These are phyloP conservation scores for Notothenia coriiceps DNA, from an alignment of 2,113 vertebrate genomes.

Conservation along the genomic window DNA sequence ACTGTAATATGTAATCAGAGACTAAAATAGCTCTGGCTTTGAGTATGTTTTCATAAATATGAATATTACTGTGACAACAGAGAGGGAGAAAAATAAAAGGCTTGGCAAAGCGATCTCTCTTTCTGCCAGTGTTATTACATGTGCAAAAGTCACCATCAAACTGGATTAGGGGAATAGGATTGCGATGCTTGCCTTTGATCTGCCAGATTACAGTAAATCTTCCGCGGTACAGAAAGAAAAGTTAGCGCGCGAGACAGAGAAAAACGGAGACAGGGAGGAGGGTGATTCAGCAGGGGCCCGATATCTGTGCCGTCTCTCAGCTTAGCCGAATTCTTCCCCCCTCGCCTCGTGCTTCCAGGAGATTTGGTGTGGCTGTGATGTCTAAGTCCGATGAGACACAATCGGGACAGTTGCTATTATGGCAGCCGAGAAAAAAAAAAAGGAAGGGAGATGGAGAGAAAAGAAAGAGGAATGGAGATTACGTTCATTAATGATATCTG, in stretches of 20 bases:
- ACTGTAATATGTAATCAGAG: slow-evolving; percentile 57
- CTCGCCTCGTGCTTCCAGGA: slow-evolving; percentile 68
- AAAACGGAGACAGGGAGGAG: slow-evolving; percentile 12
- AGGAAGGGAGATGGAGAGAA: background rate
- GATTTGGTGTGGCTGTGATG: slow-evolving; percentile 67
- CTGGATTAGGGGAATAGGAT: slow-evolving; percentile 85
- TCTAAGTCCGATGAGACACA: slow-evolving; percentile 67
- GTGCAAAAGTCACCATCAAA: slow-evolving; percentile 81
- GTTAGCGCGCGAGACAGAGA: slow-evolving; percentile 58
- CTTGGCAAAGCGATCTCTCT: slow-evolving; percentile 59
- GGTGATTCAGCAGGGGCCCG: slow-evolving; percentile 58
- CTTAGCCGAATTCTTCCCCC: slow-evolving; percentile 73
- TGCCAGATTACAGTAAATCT: slow-evolving; percentile 86
- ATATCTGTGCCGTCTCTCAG: slow-evolving; percentile 54
- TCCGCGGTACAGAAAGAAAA: slow-evolving; percentile 76
- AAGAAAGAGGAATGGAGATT: background rate
- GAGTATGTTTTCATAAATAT: slow-evolving; percentile 67
- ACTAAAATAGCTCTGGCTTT: slow-evolving; percentile 56
- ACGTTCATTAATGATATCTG: slow-evolving; percentile 36
- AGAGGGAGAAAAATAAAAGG: background rate
- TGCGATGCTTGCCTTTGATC: slow-evolving; percentile 85
- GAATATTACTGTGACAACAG: slow-evolving; percentile 67
- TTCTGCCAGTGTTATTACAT: slow-evolving; percentile 79
- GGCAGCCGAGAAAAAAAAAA: background rate
- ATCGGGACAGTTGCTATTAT: slow-evolving; percentile 51